Conservation (phyloP, 1,140 invertebrate species). For the Drosophila ambigua region DNA sequence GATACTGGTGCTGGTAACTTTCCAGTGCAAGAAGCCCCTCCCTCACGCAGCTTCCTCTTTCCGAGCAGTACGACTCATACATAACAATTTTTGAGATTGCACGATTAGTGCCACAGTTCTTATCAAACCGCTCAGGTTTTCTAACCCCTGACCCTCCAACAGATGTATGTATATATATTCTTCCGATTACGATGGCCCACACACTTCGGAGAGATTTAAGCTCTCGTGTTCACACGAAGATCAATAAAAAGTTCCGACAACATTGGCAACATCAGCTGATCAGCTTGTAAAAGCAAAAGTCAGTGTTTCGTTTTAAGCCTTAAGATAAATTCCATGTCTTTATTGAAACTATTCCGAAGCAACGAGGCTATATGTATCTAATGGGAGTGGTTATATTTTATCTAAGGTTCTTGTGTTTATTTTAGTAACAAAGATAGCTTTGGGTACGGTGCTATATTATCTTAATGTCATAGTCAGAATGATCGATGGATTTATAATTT, state of each 20-base stretch:
- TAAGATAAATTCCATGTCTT: constrained; percentile 2
- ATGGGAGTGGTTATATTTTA: neutral
- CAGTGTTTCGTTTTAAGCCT: neutral
- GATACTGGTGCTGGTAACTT: constrained; percentile 60
- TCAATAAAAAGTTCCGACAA: constrained; percentile 52
- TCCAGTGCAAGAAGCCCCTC: constrained; percentile 52
- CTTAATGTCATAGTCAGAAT: constrained; percentile 18
- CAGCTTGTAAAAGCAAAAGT: constrained; percentile 7
- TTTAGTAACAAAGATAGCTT: constrained; percentile 10
- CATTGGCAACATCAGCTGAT: constrained; percentile 13
- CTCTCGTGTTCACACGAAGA: constrained; percentile 63
- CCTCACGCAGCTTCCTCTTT: constrained; percentile 13
- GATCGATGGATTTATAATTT: constrained; percentile 37
- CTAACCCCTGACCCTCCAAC: constrained; percentile 57
- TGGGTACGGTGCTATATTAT: constrained; percentile 15
- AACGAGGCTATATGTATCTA: no score
- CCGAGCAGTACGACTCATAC: neutral
- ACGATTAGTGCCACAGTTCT: constrained; percentile 52
- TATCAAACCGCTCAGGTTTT: constrained; percentile 51
- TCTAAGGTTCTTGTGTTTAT: constrained; percentile 1
- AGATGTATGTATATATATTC: constrained; percentile 38
- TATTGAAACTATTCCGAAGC: neutral
- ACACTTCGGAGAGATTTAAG: constrained; percentile 53
- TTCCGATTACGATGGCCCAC: constrained; percentile 11
- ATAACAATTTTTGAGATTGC: constrained; percentile 44